Evolutionary conservation across 2,113 vertebrate genomes (phyloP), one percentile per base, ranked within the genome.

Genomic region (Leucopsar rothschildi): DNA sequence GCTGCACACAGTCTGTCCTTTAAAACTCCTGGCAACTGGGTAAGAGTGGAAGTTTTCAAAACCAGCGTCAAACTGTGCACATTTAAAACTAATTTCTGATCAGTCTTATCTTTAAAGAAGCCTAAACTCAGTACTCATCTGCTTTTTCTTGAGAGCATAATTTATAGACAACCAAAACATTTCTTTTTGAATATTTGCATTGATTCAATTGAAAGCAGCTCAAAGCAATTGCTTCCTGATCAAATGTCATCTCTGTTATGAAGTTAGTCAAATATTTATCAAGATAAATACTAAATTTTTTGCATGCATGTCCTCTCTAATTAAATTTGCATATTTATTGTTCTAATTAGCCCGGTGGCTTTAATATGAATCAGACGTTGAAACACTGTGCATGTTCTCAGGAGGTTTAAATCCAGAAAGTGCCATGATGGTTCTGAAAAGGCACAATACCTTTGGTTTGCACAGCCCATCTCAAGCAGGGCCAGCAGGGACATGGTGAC

Each of bases 181-280:
- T 87, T 35, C 9, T 82, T 72, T 78, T 60, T 18, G 22, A 79
- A 63, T 35, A 15, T 50, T 79, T 88, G 28, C 40, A 31, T 22
- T 61, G n/a, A 79, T 95, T 80, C 39, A 68, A 37, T 28, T 65
- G 42, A 90, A 80, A 87, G 29, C 40, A 87, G n/a, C 37, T 85
- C 50, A 70, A 66, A 80, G 63, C 47, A 91, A 80, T 60, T 79
- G 24, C 59, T 91, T 82, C 90, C 75, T 92, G 63, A 89, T 82
- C 63, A 96, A 95, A 95, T 82, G 70, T 80, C 57, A 94, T 50
- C 45, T 77, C 68, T 85, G n/a, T 65, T 76, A 80, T 15, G 15
- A 81, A 93, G 86, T 91, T 66, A 86, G 78, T 88, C 39, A 95
- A 93, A 94, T 88, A 95, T 73, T 91, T 93, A 90, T 91, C 50